Evolutionary conservation across 2,797 vertebrate genomes (phyloP), one percentile per base, ranked within the genome.

Genomic region (Sternotherus odoratus): DNA sequence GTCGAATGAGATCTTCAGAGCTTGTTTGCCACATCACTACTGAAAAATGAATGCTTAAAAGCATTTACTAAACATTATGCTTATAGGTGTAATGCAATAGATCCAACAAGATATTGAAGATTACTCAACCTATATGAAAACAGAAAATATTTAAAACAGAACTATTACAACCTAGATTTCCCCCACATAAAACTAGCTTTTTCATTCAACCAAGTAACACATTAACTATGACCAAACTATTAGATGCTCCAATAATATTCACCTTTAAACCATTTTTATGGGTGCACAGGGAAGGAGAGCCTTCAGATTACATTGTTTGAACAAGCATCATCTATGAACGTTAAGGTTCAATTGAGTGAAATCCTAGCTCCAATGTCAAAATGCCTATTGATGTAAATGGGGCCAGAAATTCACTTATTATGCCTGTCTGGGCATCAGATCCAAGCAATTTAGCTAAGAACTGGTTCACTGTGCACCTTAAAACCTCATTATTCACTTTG

Each of bases 131-230:
- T 78, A 91, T 94, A 97, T 83, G 94, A 97, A 96, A 97, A 91
- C 92, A 98, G 72, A 90, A 88, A 85, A 86, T 82, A 90, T 90
- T 95, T 94, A 95, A 97, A 96, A 82, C 82, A 95, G 95, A 97
- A 94, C 51, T 60, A 88, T 85, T 36, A 96, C 92, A 97, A 94
- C 90, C 97, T 95, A 80, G 81, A 91, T 97, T 89, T 97, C 94
- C 84, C 94, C 82, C 92, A 96, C 95, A 91, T 95, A 97, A 96
- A 96, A 83, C 72, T 90, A 82, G 95, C 78, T 91, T 56, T 91
- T 92, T 91, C 83, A 88, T 91, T 97, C 95, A 1, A 2, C 4
- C 30, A 92, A 96, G 77, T 46, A 87, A 39, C 48, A 79, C n/a
- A 93, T 93, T 96, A 91, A 95, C 95, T 77, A 79, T 83, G 83